Evolutionary conservation across 2,113 vertebrate species (phyloP).

Genomic region (Nothoprocta perdicaria): DNA sequence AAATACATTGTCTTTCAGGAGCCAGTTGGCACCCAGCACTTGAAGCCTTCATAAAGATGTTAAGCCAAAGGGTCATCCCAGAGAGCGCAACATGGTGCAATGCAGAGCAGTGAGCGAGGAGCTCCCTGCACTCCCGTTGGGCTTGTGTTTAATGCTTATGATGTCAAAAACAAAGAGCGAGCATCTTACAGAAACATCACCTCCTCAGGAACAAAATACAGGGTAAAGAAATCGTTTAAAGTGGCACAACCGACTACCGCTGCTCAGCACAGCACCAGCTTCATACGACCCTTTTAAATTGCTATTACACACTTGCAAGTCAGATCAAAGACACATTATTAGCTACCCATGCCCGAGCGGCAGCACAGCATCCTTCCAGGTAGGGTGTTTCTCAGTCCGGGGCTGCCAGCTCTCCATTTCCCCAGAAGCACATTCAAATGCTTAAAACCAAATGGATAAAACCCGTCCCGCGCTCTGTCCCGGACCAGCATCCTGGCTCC

Average conservation of each 20-base stretch:
- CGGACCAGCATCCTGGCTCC: not conserved
- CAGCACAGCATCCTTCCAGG: not conserved
- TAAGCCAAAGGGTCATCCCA: not conserved
- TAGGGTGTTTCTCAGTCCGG: not conserved
- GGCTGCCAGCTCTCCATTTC: not conserved
- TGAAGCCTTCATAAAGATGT: not conserved
- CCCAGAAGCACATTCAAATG: not conserved
- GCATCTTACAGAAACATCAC: accelerated
- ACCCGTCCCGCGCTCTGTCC: too few relatives aligned
- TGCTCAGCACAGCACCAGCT: not conserved
- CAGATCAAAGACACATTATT: not conserved
- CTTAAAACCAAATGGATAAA: not conserved
- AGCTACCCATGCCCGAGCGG: not conserved
- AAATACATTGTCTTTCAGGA: not conserved
- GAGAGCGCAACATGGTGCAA: not conserved
- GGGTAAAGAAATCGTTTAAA: not conserved
- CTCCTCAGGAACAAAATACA: not conserved
- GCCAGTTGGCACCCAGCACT: not conserved
- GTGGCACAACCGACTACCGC: not conserved
- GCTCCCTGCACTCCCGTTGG: not conserved
- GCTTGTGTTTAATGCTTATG: not conserved
- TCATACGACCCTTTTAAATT: not conserved
- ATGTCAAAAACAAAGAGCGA: not conserved
- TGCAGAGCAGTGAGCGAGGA: not conserved
- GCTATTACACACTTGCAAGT: not conserved